Percentiles rank a stretch among this genome's conserved stretches.
Evolutionary conservation across 2,113 vertebrate genomes (phyloP).

Genomic region (Sylvia atricapilla): DNA sequence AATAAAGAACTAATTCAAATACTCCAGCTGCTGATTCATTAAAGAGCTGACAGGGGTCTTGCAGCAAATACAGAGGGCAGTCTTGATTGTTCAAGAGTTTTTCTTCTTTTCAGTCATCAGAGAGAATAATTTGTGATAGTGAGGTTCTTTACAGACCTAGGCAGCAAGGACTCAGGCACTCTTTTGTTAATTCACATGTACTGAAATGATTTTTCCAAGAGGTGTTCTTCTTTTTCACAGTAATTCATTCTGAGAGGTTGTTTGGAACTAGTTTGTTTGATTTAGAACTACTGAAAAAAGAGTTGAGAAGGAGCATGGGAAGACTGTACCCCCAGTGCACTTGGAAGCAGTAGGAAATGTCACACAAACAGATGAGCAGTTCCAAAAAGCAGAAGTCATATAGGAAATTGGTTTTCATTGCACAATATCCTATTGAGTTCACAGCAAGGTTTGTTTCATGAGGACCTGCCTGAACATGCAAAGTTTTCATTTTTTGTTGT

Average conservation of each 20-base stretch:
- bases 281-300: not conserved
- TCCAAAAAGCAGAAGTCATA: not conserved
- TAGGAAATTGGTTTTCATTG: not conserved
- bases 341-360: not conserved
- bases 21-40: not conserved
- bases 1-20: not conserved
- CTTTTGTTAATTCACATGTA: not conserved
- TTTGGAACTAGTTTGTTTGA: not conserved
- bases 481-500: not conserved
- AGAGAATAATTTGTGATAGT: not conserved
- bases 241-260: not conserved
- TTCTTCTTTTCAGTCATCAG: not conserved
- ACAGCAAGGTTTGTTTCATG: not conserved
- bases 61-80: not conserved
- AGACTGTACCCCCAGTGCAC: fast-evolving
- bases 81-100: not conserved
- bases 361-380: not conserved
- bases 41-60: not conserved
- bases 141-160: not conserved
- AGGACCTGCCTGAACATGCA: not conserved
- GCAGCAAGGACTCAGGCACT: not conserved
- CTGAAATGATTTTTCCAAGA: not conserved
- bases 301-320: not conserved
- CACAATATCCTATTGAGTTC: not conserved
- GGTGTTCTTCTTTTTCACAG: not conserved